A percentile compares a stretch with the other conserved stretches of the same genome.
Evolutionary conservation across 2,797 vertebrate genomes (phyloP).

Genomic region (Cheirogaleus major): DNA sequence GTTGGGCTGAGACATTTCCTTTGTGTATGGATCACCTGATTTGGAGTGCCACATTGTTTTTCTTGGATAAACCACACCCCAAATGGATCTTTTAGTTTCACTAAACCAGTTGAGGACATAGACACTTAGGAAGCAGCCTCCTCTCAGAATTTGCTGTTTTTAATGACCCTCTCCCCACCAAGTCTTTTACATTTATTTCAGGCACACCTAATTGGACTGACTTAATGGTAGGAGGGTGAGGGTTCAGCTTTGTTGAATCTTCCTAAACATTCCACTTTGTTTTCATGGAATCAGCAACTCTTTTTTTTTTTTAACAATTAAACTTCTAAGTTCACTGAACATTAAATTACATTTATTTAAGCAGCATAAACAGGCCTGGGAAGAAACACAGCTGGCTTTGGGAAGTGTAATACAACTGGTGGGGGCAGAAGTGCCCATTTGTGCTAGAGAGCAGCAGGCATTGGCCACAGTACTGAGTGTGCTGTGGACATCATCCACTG

Average conservation of each 20-base stretch:
- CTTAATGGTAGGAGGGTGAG: neutral
- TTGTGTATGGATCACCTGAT: too few species aligned
- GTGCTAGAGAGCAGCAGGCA: neutral
- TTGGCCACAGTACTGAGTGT: accelerated
- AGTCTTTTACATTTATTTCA: neutral
- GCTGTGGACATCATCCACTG: neutral
- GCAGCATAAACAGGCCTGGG: neutral
- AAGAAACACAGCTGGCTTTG: neutral
- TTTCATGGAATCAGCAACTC: slow-evolving; percentile 24
- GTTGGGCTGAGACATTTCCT: neutral
- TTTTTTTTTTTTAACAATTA: neutral
- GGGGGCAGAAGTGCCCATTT: neutral
- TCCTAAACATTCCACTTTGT: slow-evolving; percentile 40
- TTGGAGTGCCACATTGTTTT: neutral
- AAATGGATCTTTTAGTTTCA: neutral
- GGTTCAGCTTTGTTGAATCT: neutral
- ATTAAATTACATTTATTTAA: neutral
- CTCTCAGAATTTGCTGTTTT: neutral
- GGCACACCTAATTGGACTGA: neutral
- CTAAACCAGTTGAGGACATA: neutral
- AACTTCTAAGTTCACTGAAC: neutral
- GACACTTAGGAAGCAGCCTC: neutral
- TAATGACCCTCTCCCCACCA: neutral
- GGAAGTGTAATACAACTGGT: neutral
- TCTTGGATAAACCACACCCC: neutral